A percentile compares a stretch with the other conserved stretches of the same genome.
Evolutionary conservation across 2,113 vertebrate genomes (phyloP).

Genomic region (Hippocampus abdominalis): DNA sequence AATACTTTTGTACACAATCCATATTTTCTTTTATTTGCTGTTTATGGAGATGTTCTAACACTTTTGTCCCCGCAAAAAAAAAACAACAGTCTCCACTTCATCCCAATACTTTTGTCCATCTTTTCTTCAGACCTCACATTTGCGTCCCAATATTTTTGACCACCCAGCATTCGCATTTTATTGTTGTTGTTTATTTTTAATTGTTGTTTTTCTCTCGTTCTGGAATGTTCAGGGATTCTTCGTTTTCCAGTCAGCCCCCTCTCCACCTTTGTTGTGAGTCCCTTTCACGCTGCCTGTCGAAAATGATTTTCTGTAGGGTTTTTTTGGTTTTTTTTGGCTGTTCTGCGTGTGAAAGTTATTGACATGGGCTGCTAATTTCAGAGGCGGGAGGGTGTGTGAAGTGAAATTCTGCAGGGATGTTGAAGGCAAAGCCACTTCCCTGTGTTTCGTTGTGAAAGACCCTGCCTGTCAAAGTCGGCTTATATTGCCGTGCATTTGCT

Average conservation of each 20-base stretch:
- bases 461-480: background rate
- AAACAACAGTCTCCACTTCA: too few relatives aligned
- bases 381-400: background rate
- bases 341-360: background rate
- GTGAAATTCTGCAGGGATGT: background rate
- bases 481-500: background rate
- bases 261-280: constrained; percentile 24
- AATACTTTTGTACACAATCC: background rate
- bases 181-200: too few relatives aligned
- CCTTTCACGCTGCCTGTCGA: background rate
- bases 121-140: background rate
- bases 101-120: constrained; percentile 6
- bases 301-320: background rate
- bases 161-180: background rate
- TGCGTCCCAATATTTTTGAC: background rate
- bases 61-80: too few relatives aligned
- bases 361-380: background rate
- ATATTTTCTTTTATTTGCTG: background rate
- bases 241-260: background rate
- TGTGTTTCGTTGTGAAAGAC: background rate
- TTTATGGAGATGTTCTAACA: too few relatives aligned
- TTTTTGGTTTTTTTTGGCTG: too few relatives aligned
- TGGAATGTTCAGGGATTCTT: constrained; percentile 57
- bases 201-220: too few relatives aligned
- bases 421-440: background rate